A percentile compares a stretch with the other conserved stretches of the same genome.
Conservation (phyloP, 64 coral and sea anemone genomes). For the Pocillopora verrucosa region DNA sequence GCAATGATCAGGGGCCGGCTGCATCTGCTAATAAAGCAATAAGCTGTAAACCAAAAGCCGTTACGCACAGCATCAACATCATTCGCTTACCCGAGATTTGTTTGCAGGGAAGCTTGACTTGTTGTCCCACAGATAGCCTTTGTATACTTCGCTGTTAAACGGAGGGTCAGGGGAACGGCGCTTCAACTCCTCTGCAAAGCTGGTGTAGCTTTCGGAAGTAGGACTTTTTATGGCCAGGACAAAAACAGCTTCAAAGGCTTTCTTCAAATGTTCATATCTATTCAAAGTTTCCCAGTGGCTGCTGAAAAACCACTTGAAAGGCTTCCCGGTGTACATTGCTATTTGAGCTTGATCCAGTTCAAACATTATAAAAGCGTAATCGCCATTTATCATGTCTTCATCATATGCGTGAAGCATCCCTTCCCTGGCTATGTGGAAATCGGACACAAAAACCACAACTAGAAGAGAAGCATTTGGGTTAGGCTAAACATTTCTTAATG, state of each 20-base stretch:
- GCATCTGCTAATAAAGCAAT: too few relatives aligned
- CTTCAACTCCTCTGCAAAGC: constrained; percentile 72
- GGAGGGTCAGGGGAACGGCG: constrained; percentile 38
- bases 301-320: constrained; percentile 91
- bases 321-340: constrained; percentile 14
- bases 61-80: not conserved
- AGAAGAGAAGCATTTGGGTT: not conserved
- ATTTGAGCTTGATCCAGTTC: constrained; percentile 74
- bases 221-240: constrained; percentile 81
- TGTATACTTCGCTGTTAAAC: constrained; percentile 69
- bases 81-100: constrained; percentile 44
- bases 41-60: too few relatives aligned
- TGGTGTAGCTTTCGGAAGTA: constrained; percentile 48
- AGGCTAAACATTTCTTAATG: too few relatives aligned
- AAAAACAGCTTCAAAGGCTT: constrained; percentile 79
- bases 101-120: constrained; percentile 49
- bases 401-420: constrained; percentile 86
- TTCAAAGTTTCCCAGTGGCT: constrained; percentile 42
- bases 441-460: constrained; percentile 89
- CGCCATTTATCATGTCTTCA: constrained; percentile 77
- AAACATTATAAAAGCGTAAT: constrained; percentile 30
- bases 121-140: constrained; percentile 50
- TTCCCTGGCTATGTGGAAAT: constrained; percentile 72
- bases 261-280: constrained; percentile 45
- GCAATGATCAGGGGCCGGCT: too few relatives aligned